Evolutionary conservation across 2,888 invertebrate species (phyloP).

Genomic region (Anthophora plumipes): DNA sequence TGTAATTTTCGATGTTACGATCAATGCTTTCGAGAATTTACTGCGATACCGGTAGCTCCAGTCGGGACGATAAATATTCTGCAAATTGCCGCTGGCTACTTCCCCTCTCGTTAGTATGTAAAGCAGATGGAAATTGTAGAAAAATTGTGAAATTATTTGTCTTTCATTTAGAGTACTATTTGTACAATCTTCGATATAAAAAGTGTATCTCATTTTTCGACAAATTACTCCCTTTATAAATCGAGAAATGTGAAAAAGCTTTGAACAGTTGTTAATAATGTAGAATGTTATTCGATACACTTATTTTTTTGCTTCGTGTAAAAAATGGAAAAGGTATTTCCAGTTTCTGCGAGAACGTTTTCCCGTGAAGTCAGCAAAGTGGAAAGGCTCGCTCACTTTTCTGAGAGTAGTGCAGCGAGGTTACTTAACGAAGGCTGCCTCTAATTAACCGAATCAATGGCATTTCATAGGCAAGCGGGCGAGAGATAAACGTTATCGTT

Average conservation of each 20-base stretch:
- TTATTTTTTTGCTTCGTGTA: background rate
- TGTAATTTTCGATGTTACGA: constrained; percentile 48
- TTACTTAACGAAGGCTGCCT: constrained; percentile 13
- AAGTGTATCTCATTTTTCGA: too few relatives aligned
- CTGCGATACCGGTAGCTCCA: background rate
- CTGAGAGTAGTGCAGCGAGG: background rate
- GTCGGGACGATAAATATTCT: constrained; percentile 31
- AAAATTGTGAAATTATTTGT: constrained; percentile 1
- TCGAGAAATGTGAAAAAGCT: too few relatives aligned
- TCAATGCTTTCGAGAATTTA: constrained; percentile 29
- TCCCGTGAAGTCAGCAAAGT: background rate
- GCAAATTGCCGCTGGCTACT: background rate
- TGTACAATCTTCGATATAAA: too few relatives aligned
- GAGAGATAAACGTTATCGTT: constrained; percentile 56
- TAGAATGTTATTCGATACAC: too few relatives aligned
- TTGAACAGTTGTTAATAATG: too few relatives aligned
- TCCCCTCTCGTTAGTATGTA: constrained; percentile 9
- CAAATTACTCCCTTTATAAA: too few relatives aligned
- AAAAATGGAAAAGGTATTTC: background rate
- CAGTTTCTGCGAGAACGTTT: too few relatives aligned
- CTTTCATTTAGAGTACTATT: too few relatives aligned
- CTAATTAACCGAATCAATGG: constrained; percentile 49
- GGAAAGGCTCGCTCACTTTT: background rate
- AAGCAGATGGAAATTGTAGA: background rate
- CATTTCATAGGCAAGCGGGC: constrained; percentile 11